Base-by-base conservation (phyloP, 2,888 invertebrate genomes). In the Gasteruption jaculator region DNA sequence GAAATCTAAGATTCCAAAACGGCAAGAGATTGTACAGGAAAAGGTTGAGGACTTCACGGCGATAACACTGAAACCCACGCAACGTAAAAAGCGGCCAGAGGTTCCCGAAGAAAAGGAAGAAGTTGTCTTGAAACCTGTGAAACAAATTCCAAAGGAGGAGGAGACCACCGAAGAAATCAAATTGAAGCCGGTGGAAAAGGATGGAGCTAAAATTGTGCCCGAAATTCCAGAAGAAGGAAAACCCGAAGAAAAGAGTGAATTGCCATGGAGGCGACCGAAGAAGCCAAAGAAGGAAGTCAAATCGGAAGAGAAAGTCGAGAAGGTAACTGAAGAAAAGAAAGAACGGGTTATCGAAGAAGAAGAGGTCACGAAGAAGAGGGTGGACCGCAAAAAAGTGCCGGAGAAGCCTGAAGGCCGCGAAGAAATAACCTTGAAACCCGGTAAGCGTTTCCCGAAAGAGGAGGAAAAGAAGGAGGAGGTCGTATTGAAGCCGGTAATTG, bases 81-180 rank as follows among this genome's bases (percentile, higher is more conserved):
- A 43, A 21, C 48, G 36, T 4, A 27, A 26, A 16, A 46, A 24
- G 19, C 18, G 6, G 4, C 42, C 63, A 60, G 25, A 56, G 58
- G 67, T 71, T 38, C 67, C 68, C 64, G 80, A 81, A 42, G 77
- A 75, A 24, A 27, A 35, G 19, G 54, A 56, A 14, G 49, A 76
- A 43, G 49, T 64, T 1, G 43, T 57, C 11, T 43, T 65, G 20
- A 61, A 64, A 46, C 54, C 58, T 66, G 38, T 63, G 10, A 65
- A 63, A 27, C 61, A 59, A 4, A 37, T 55, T 2, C 32, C 37
- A 11, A 61, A 45, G 33, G 45, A 44, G 16, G 50, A 58, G 40
- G 52, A 58, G 46, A 46, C 50, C 7, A 48, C 43, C 11, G 37
- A 31, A 18, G 43, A 38, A 48, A 50, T 48, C 10, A 22, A 40